Base-by-base conservation (phyloP, 2,113 vertebrate species). In the Microtus richardsoni region DNA sequence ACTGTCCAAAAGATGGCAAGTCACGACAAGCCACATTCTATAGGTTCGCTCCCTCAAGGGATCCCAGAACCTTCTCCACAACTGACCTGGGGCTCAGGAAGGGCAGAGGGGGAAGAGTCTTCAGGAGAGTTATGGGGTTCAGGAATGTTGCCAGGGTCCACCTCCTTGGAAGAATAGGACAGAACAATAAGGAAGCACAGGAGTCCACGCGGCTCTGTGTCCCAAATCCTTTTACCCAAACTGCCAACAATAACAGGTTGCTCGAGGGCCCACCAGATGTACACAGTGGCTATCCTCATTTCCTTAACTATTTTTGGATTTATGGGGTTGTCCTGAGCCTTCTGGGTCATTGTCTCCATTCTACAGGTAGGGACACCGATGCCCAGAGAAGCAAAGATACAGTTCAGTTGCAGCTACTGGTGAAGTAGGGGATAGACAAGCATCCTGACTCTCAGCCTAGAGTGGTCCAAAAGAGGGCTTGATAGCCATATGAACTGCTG, bases 221-320 rank as follows among this genome's bases (percentile, higher is more conserved):
- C 49, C 84, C 93, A 64, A 52, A 89, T 12, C 79, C 52, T n/a
- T 77, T 24, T 47, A 22, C 87, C 75, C 1, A 24, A 91, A 41
- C 82, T 36, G 22, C 44, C 89, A 26, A 70, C 85, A 94, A 95
- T 89, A 91, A 88, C 60, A 95, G 91, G 68, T 54, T 30, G 1
- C 82, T 78, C 44, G 13, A 3, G 58, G 73, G 39, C 89, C 87
- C 16, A 11, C 6, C 26, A 68, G 60, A 16, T n/a, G 41, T 30
- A 84, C 75, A 78, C 49, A 88, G 28, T 24, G 19, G 86, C 78
- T 84, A 87, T 52, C 89, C 60, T 68, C 39, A 83, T 94, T 97
- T 97, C 88, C 94, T 88, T 86, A 49, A 96, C 93, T 93, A 91
- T 88, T 95, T n/a, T 64, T 41, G 82, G 82, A 71, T 96, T 96